phyloP scores from a whole-genome alignment of 2,888 invertebrate species.

The Pristionchus exspectatus region DNA sequence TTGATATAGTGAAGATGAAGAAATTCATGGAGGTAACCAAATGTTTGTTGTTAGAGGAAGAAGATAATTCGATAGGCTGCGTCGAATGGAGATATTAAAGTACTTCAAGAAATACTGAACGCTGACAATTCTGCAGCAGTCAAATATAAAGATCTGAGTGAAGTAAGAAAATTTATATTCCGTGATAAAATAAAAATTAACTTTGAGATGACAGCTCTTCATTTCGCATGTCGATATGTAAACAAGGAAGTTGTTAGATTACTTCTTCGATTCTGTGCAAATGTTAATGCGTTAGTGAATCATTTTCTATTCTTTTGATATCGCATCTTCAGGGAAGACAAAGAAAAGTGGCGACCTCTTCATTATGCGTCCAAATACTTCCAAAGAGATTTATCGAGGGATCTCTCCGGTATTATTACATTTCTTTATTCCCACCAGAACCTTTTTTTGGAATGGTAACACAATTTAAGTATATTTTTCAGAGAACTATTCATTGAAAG shows the following conservation, averaged over 20 bases:
- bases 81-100: background rate
- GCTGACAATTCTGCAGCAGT: background rate
- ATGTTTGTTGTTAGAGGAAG: too few species aligned
- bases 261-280: slow-evolving; percentile 16
- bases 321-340: background rate
- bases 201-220: slow-evolving; percentile 35
- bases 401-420: background rate
- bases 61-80: background rate
- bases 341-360: slow-evolving; percentile 38
- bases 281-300: slow-evolving; percentile 25
- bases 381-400: slow-evolving; percentile 30
- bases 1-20: slow-evolving; percentile 32
- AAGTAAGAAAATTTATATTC: background rate
- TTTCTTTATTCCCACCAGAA: background rate
- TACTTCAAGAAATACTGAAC: background rate
- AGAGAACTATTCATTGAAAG: background rate
- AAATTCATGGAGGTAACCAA: slow-evolving; percentile 18
- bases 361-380: slow-evolving; percentile 50
- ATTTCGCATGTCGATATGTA: slow-evolving; percentile 52
- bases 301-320: background rate
- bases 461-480: background rate
- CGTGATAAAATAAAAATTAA: background rate
- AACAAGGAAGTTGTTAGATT: background rate
- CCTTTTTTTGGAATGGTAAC: too few species aligned
- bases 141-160: background rate